Conservation (phyloP, 2,113 vertebrate species). For the Tamias sibiricus region DNA sequence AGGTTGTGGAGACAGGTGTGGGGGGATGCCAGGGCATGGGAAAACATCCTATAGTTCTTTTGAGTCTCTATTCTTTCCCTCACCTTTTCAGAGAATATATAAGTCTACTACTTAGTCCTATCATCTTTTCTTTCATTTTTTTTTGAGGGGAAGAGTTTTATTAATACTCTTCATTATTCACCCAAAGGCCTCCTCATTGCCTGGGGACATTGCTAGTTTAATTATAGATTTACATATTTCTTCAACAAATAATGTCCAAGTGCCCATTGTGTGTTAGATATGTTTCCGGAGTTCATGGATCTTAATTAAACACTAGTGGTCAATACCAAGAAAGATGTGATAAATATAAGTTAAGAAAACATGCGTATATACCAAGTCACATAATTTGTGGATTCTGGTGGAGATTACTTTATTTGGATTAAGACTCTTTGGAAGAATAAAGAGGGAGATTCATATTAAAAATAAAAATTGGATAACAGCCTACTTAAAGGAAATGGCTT, state of each 20-base stretch:
- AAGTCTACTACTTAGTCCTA: background rate
- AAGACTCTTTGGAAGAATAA: background rate
- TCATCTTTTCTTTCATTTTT: background rate
- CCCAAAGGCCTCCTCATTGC: background rate
- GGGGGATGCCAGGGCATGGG: background rate
- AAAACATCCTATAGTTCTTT: background rate
- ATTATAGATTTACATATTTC: background rate
- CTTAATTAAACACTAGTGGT: background rate
- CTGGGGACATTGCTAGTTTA: background rate
- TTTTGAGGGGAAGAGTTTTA: background rate
- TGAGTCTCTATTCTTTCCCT: background rate
- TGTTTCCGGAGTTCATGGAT: background rate
- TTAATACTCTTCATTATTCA: background rate
- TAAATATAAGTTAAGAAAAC: background rate
- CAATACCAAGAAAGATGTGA: background rate
- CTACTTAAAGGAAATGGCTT: slow-evolving; percentile 4
- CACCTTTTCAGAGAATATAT: background rate
- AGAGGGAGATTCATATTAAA: background rate
- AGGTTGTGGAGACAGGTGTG: background rate
- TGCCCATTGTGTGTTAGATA: background rate
- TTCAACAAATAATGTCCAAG: background rate
- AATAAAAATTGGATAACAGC: background rate
- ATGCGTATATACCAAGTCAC: background rate
- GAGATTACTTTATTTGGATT: background rate
- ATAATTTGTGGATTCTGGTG: background rate